Evolutionary conservation across 2,113 vertebrate genomes (phyloP), one percentile per base, ranked within the genome.

Genomic region (Nanger granti): DNA sequence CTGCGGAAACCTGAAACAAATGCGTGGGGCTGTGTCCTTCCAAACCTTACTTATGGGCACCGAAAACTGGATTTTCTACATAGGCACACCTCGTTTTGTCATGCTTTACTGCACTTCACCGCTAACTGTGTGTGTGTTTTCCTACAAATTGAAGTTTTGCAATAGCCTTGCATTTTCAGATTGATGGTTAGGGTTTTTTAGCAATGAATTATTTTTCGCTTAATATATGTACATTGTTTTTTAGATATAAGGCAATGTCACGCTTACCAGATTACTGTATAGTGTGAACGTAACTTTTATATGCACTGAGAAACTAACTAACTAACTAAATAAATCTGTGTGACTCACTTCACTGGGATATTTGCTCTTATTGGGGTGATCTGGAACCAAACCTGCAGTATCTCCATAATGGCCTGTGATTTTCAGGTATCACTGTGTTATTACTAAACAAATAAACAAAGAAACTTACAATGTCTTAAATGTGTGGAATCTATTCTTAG

Each of bases 1-100:
- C n/a, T 8, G 10, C 0, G 0, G n/a, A 7, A 28, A 44, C 18
- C n/a, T 5, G 7, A 12, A 52, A 9, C 29, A 44, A 24, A n/a
- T 0, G 11, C 4, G 29, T 7, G n/a, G n/a, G 37, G 57, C 24
- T 31, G 3, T 5, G 1, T 15, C 47, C 73, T 60, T 24, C 8
- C 17, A 41, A 55, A 55, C 34, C 17, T 49, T 9, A 55, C n/a
- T 76, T 57, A 22, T 2, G 62, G 57, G 22, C 26, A 49, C 41
- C 9, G 44, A 44, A 84, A 73, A 31, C 9, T 9, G 29, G 54
- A 49, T 59, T 49, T 62, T 31, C 15, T 4, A 6, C n/a, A 3
- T 4, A 86, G 22, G n/a, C 54, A 57, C 8, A 57, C n/a, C n/a
- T 28, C 4, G 1, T 86, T 28, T 28, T 6, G 8, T 57, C 31